Conservation (phyloP, 2,797 vertebrate species). For the Allobates femoralis region DNA sequence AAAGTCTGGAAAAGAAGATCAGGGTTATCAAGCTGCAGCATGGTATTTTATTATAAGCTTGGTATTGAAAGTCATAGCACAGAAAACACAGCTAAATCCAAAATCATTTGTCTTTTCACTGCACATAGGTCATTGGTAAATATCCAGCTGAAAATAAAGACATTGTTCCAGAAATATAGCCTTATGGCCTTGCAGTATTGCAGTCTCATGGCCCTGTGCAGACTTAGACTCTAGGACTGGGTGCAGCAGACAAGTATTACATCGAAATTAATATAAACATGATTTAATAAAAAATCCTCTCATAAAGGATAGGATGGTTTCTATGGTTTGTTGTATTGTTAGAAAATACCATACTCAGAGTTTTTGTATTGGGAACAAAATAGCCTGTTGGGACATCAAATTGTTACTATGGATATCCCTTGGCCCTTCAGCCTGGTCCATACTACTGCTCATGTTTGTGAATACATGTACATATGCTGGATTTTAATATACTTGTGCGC, state of each 20-base stretch:
- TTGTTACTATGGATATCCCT: too few relatives aligned
- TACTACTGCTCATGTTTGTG: too few relatives aligned
- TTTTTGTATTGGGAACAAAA: not conserved
- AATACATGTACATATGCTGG: too few relatives aligned
- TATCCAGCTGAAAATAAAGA: not conserved
- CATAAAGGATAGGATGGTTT: not conserved
- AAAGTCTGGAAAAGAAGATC: not conserved
- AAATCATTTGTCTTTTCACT: not conserved
- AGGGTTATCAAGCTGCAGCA: not conserved
- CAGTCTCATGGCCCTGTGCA: constrained; percentile 1
- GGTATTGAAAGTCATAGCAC: not conserved
- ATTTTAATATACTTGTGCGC: too few relatives aligned
- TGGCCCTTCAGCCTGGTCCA: too few relatives aligned
- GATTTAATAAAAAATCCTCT: not conserved
- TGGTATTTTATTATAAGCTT: not conserved
- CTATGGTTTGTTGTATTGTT: not conserved
- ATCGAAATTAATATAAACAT: not conserved
- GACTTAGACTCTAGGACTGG: not conserved
- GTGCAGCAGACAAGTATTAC: not conserved
- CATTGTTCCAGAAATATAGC: not conserved
- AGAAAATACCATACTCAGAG: not conserved
- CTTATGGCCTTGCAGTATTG: not conserved
- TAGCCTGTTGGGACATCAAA: too few relatives aligned
- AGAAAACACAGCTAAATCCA: not conserved
- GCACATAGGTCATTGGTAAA: not conserved